Evolutionary conservation across 2,797 vertebrate species (phyloP).

Genomic region (Acanthopagrus latus): DNA sequence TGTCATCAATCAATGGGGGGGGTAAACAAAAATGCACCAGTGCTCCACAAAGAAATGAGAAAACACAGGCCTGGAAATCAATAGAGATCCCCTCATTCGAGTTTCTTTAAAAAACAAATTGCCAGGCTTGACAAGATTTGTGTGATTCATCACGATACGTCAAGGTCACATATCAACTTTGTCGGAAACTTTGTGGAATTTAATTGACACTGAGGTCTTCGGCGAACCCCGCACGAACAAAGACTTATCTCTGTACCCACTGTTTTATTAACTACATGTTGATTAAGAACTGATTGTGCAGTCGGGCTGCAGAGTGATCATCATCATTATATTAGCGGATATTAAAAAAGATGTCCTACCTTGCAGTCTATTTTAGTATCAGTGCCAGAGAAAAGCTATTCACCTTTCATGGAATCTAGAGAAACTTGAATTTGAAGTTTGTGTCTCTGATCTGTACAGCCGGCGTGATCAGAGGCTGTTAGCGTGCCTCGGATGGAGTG

Average conservation of each 20-base stretch:
- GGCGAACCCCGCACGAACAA: not conserved
- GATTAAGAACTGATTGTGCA: slow-evolving; percentile 29
- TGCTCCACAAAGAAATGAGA: slow-evolving; percentile 56
- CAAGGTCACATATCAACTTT: slow-evolving; percentile 13
- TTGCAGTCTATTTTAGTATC: slow-evolving; percentile 18
- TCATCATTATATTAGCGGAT: slow-evolving; percentile 29
- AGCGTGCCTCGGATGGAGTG: slow-evolving; percentile 36
- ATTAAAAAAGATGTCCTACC: slow-evolving; percentile 41
- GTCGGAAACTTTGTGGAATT: slow-evolving; percentile 7
- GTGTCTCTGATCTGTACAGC: slow-evolving; percentile 50
- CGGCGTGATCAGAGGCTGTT: slow-evolving; percentile 48
- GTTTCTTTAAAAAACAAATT: slow-evolving; percentile 13
- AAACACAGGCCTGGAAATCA: slow-evolving; percentile 51
- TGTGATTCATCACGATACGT: slow-evolving; percentile 18
- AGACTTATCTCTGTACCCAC: slow-evolving; percentile 22
- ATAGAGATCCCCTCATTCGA: not conserved
- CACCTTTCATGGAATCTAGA: slow-evolving; percentile 39
- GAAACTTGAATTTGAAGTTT: slow-evolving; percentile 38
- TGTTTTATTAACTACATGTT: slow-evolving; percentile 30
- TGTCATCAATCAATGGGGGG: slow-evolving; percentile 68
- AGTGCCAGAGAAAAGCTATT: slow-evolving; percentile 15
- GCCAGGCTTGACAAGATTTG: slow-evolving; percentile 1
- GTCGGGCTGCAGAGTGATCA: slow-evolving; percentile 32
- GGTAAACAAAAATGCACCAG: slow-evolving; percentile 53
- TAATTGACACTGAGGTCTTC: slow-evolving; percentile 16